These are phyloP conservation scores for Ophraella communa DNA, from an alignment of 2,888 invertebrate genomes.

Conservation along the genomic window DNA sequence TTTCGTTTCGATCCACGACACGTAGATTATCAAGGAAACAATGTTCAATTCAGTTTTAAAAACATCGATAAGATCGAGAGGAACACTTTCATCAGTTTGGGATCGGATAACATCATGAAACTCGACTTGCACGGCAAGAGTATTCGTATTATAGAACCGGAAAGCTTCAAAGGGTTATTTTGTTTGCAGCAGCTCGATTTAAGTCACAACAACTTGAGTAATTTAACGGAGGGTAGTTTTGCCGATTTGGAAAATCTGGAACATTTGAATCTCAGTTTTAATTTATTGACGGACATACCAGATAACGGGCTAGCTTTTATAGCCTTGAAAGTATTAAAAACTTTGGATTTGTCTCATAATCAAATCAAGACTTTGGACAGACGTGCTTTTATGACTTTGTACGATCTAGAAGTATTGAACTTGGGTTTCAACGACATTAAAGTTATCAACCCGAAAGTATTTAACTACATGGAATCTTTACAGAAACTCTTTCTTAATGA, in stretches of 20 bases:
- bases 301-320: constrained; percentile 33
- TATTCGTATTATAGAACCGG: constrained; percentile 44
- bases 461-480: constrained; percentile 43
- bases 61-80: constrained; percentile 37
- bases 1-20: constrained; percentile 41
- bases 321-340: constrained; percentile 31
- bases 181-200: constrained; percentile 48
- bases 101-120: constrained; percentile 45
- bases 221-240: constrained; percentile 39
- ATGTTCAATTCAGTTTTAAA: constrained; percentile 40
- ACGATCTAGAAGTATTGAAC: constrained; percentile 44
- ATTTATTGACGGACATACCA: constrained; percentile 38
- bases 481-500: constrained; percentile 39
- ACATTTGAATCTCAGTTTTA: constrained; percentile 43
- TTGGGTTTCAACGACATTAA: constrained; percentile 48
- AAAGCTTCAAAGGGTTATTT: constrained; percentile 46
- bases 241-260: constrained; percentile 39
- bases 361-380: constrained; percentile 35
- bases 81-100: constrained; percentile 47
- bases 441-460: constrained; percentile 41
- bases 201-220: constrained; percentile 45
- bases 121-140: constrained; percentile 44
- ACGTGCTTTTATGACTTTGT: constrained; percentile 40
- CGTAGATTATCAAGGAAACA: constrained; percentile 42
- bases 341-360: constrained; percentile 50